A percentile compares a stretch with the other conserved stretches of the same genome.
phyloP scores from a whole-genome alignment of 2,888 invertebrate genomes.

The Palloptera scutellata region DNA sequence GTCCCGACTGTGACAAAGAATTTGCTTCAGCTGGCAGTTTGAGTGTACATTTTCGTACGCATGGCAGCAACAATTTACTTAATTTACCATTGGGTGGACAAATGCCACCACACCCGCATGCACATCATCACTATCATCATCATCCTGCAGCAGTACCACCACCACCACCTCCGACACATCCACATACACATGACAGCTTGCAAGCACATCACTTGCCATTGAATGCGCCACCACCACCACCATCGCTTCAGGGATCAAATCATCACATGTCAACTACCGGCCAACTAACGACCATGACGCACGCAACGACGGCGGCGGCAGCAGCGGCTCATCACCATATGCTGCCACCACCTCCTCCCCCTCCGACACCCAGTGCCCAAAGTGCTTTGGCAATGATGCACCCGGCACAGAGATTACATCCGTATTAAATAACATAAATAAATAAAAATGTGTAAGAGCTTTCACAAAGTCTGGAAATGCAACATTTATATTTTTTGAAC shows the following conservation, averaged over 20 bases:
- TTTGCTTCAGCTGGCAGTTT: slow-evolving; percentile 60
- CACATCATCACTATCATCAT: slow-evolving; percentile 35
- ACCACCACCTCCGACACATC: slow-evolving; percentile 39
- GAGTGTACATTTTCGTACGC: slow-evolving; percentile 61
- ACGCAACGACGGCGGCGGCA: slow-evolving; percentile 50
- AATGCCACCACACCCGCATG: slow-evolving; percentile 32
- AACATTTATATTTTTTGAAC: too few relatives aligned
- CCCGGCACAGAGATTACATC: slow-evolving; percentile 58
- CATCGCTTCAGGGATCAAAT: slow-evolving; percentile 41
- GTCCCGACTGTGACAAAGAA: slow-evolving; percentile 63
- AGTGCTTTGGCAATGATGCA: slow-evolving; percentile 59
- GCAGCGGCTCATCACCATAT: slow-evolving; percentile 41
- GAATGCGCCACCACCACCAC: slow-evolving; percentile 51
- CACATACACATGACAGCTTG: slow-evolving; percentile 40
- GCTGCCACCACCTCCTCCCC: slow-evolving; percentile 58
- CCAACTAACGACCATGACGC: slow-evolving; percentile 53
- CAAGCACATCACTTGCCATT: slow-evolving; percentile 44
- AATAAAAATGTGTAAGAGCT: too few relatives aligned
- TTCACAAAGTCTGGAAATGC: too few relatives aligned
- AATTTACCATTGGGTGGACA: slow-evolving; percentile 48
- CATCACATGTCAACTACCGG: slow-evolving; percentile 48
- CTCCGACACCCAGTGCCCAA: slow-evolving; percentile 51
- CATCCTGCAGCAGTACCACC: slow-evolving; percentile 42
- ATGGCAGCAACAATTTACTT: slow-evolving; percentile 53
- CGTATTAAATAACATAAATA: slow-evolving; percentile 45